Percentiles rank a stretch among this genome's conserved stretches.
Evolutionary conservation across 2,888 invertebrate species (phyloP).

Genomic region (Automeris io): DNA sequence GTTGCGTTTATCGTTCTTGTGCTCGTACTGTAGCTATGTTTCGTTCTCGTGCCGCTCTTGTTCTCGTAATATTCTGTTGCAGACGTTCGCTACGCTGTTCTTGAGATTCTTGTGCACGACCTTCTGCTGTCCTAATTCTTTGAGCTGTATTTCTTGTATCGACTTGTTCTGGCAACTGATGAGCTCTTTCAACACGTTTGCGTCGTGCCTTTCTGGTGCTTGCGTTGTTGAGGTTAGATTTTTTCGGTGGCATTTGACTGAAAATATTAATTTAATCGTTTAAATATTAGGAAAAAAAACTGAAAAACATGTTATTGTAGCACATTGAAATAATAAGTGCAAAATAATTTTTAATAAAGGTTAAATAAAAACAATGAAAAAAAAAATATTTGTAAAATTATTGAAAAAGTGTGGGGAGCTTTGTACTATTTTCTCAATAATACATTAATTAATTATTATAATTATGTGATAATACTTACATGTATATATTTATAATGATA

Average conservation of each 20-base stretch:
- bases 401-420: slow-evolving; percentile 12
- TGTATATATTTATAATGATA: slow-evolving; percentile 13
- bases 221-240: slow-evolving; percentile 25
- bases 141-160: slow-evolving; percentile 23
- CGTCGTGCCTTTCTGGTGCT: slow-evolving; percentile 20
- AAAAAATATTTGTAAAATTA: slow-evolving; percentile 7
- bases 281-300: slow-evolving; percentile 12
- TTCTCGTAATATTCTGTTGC: slow-evolving; percentile 19
- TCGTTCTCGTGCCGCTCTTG: slow-evolving; percentile 25
- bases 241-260: slow-evolving; percentile 23
- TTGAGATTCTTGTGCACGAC: slow-evolving; percentile 23
- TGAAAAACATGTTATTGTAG: slow-evolving; percentile 17
- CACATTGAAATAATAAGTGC: slow-evolving; percentile 19
- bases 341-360: slow-evolving; percentile 17
- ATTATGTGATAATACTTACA: slow-evolving; percentile 10
- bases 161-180: slow-evolving; percentile 19
- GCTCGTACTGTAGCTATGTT: slow-evolving; percentile 17
- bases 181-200: slow-evolving; percentile 25
- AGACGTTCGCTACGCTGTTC: slow-evolving; percentile 24
- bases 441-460: slow-evolving; percentile 13
- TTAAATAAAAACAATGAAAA: slow-evolving; percentile 16
- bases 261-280: slow-evolving; percentile 13
- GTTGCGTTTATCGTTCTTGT: slow-evolving; percentile 14
- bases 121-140: slow-evolving; percentile 14
- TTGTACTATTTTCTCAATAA: slow-evolving; percentile 12